phyloP scores from a whole-genome alignment of 2,888 invertebrate species.

The Ophion ventricosus region DNA sequence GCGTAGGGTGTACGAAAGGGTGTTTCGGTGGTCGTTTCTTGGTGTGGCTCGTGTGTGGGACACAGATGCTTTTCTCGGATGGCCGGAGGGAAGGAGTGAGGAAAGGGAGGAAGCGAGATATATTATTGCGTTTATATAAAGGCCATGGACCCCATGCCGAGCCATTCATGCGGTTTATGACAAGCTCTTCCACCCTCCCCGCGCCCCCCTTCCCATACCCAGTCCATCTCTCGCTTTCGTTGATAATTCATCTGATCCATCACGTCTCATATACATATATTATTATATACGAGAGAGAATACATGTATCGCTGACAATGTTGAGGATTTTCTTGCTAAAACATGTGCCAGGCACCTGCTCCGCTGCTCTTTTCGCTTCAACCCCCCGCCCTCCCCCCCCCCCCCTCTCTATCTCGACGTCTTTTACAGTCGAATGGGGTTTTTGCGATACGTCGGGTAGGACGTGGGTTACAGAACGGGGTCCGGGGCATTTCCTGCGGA shows the following conservation, averaged over 20 bases:
- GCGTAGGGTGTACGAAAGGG: conserved; percentile 9
- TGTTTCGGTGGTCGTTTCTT: conserved; percentile 15
- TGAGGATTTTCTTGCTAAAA: conserved; percentile 69
- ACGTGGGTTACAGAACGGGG: conserved; percentile 54
- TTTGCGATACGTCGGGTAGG: conserved; percentile 56
- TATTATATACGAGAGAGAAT: conserved; percentile 45
- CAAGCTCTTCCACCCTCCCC: conserved; percentile 27
- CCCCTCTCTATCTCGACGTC: conserved; percentile 2
- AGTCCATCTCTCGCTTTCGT: conserved; percentile 14
- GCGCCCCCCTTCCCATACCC: conserved; percentile 11
- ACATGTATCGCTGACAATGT: conserved; percentile 41
- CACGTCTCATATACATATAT: conserved; percentile 35
- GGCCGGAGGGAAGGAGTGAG: conserved; percentile 31
- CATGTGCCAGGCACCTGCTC: conserved; percentile 77
- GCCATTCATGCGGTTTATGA: conserved; percentile 74
- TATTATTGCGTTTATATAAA: conserved; percentile 73
- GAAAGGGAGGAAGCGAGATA: conserved; percentile 46
- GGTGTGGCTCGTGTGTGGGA: no score
- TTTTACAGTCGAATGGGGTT: conserved; percentile 41
- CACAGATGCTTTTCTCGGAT: not conserved
- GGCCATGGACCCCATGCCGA: conserved; percentile 76
- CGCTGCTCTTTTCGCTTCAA: conserved; percentile 43
- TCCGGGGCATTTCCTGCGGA: conserved; percentile 61
- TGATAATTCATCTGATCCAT: conserved; percentile 57
- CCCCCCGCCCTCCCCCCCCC: conserved; percentile 29